Evolutionary conservation across 30 jellyfish, hydroid and myxozoan genomes (phyloP), one percentile per base, ranked within the genome.

Genomic region (Catostylus mosaicus): DNA sequence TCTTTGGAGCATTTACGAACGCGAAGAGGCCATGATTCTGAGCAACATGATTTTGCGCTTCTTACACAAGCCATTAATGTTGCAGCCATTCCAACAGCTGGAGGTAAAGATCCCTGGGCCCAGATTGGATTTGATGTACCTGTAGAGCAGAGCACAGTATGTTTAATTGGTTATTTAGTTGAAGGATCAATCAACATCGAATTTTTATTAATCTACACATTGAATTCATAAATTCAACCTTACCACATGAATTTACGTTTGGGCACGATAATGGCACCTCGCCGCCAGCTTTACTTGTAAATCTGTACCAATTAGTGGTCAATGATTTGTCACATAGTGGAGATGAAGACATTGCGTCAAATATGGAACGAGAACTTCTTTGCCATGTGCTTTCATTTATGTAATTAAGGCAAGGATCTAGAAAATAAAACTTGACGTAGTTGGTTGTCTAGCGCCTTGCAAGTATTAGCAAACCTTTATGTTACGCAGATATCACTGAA

Each of bases 201-300:
- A 0, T 43, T 0, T 43, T 43, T 43, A 16, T 43, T 43, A 9
- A 43, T 43, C 16, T 43, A 43, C 54, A 9, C 54, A 9, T 43
- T 6, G 8, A 43, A 43, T 6, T 43, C 8, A 43, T 6, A 43
- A 9, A 6, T 43, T 6, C 16, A 16, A 43, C 14, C 94, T 69
- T 83, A 84, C 97, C 97, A 48, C 97, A 90, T 1, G 96, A 46
- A 67, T 67, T 24, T 7, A 38, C 43, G 23, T 91, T 89, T 1
- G 97, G 97, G 37, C 96, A 78, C n/a, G 56, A 66, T 0, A 83
- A 70, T 19, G 97, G 97, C 50, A 90, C 84, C 37, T 62, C 43
- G 45, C 78, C 81, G 16, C 97, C 97, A 30, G 97, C 96, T 56
- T 47, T 73, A 56, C 97, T 84, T 27, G 87, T 84, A 76, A 90